Evolutionary conservation across 2,888 invertebrate genomes (phyloP).

Genomic region (Callyntrura guangdongensis): DNA sequence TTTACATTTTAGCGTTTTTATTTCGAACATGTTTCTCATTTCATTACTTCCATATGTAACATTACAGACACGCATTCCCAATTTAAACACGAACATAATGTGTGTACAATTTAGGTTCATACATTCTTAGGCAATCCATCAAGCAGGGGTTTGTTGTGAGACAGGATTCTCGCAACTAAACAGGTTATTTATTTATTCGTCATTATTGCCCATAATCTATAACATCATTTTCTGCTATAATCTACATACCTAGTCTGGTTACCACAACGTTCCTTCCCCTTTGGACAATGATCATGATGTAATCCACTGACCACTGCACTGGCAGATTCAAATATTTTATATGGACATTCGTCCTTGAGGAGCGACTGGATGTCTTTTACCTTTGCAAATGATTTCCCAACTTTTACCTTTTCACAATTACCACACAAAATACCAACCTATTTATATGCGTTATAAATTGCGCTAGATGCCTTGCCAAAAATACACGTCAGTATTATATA

Average conservation of each 20-base stretch:
- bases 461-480: background rate
- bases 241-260: background rate
- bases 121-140: slow-evolving; percentile 15
- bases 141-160: background rate
- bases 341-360: slow-evolving; percentile 46
- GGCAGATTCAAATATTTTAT: slow-evolving; percentile 22
- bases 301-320: background rate
- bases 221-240: background rate
- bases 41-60: no score
- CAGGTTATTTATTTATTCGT: slow-evolving; percentile 25
- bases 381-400: no score
- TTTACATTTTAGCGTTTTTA: no score
- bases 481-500: background rate
- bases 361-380: slow-evolving; percentile 48
- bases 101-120: no score
- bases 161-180: background rate
- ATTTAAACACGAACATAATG: no score
- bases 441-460: background rate
- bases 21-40: slow-evolving; percentile 14
- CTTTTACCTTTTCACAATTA: background rate
- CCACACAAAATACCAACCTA: background rate
- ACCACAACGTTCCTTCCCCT: background rate
- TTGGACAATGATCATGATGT: slow-evolving; percentile 25
- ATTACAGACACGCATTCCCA: no score
- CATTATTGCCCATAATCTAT: background rate